Evolutionary conservation across 2,888 invertebrate genomes (phyloP).

Genomic region (Laothoe populi): DNA sequence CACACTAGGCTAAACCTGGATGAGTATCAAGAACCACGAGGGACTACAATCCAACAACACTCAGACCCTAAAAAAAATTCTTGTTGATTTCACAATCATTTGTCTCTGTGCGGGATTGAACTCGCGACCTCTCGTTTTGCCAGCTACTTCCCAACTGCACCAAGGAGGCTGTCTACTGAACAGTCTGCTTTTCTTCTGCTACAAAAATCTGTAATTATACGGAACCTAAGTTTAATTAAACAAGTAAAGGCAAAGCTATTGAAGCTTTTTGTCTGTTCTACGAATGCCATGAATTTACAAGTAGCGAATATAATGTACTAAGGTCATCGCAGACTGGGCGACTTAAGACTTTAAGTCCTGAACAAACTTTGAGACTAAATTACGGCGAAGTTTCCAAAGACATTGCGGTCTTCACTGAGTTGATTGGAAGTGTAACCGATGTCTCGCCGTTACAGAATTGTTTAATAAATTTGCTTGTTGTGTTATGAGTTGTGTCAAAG

Average conservation of each 20-base stretch:
- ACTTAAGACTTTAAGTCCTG: constrained; percentile 7
- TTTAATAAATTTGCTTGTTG: constrained; percentile 8
- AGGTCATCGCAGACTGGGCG: constrained; percentile 9
- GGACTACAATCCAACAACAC: too few relatives aligned
- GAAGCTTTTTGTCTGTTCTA: constrained; percentile 2
- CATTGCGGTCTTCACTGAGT: constrained; percentile 10
- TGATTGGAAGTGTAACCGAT: constrained; percentile 23
- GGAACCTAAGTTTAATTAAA: too few relatives aligned
- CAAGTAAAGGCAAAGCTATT: background rate
- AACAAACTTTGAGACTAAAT: constrained; percentile 9
- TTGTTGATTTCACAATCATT: too few relatives aligned
- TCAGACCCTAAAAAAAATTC: too few relatives aligned
- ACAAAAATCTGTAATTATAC: too few relatives aligned
- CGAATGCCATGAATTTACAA: background rate
- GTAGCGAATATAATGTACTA: constrained; percentile 9
- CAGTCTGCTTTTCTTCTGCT: too few relatives aligned
- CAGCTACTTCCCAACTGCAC: too few relatives aligned
- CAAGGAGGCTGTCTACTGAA: too few relatives aligned
- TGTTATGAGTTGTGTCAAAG: background rate
- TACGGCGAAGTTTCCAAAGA: constrained; percentile 15
- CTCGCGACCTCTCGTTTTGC: too few relatives aligned
- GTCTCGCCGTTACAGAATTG: background rate
- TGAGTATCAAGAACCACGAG: too few relatives aligned
- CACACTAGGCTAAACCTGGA: too few relatives aligned
- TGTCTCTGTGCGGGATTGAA: too few relatives aligned